Conservation (phyloP, 2,888 invertebrate species). For the Drosophila stalkeri region DNA sequence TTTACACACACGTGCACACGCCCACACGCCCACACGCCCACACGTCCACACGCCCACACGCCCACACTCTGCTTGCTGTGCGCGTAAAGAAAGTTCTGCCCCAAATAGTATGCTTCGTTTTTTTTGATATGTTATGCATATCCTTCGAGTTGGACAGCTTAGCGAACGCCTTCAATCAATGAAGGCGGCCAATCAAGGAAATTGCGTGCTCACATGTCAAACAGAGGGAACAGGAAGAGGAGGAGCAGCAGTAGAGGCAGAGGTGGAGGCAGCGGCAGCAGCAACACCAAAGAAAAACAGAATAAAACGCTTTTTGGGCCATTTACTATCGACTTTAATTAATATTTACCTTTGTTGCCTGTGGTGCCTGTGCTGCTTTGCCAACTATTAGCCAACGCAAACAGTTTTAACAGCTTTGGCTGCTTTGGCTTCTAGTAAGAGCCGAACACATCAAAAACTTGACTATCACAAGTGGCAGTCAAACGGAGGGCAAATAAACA, state of each 20-base stretch:
- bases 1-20: slow-evolving; percentile 18
- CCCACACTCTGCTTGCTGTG: slow-evolving; percentile 6
- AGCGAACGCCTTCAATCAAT: slow-evolving; percentile 71
- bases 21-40: slow-evolving; percentile 1
- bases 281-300: slow-evolving; percentile 42
- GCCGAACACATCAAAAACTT: slow-evolving; percentile 56
- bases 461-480: slow-evolving; percentile 51
- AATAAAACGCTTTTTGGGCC: slow-evolving; percentile 73
- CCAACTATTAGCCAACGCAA: slow-evolving; percentile 74
- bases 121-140: slow-evolving; percentile 68
- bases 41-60: not conserved
- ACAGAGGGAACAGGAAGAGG: slow-evolving; percentile 34
- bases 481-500: slow-evolving; percentile 77
- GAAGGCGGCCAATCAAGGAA: slow-evolving; percentile 76
- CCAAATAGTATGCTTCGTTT: slow-evolving; percentile 71
- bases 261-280: not conserved
- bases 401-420: slow-evolving; percentile 78
- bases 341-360: slow-evolving; percentile 72
- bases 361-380: slow-evolving; percentile 30
- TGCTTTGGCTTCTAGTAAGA: slow-evolving; percentile 69
- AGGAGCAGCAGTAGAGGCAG: not conserved
- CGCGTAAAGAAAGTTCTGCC: slow-evolving; percentile 18
- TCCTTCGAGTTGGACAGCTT: slow-evolving; percentile 58
- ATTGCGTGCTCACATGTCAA: slow-evolving; percentile 81
- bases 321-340: slow-evolving; percentile 82